These are phyloP conservation scores for Neotragus pygmaeus DNA, from an alignment of 2,113 vertebrate species.

Conservation along the genomic window DNA sequence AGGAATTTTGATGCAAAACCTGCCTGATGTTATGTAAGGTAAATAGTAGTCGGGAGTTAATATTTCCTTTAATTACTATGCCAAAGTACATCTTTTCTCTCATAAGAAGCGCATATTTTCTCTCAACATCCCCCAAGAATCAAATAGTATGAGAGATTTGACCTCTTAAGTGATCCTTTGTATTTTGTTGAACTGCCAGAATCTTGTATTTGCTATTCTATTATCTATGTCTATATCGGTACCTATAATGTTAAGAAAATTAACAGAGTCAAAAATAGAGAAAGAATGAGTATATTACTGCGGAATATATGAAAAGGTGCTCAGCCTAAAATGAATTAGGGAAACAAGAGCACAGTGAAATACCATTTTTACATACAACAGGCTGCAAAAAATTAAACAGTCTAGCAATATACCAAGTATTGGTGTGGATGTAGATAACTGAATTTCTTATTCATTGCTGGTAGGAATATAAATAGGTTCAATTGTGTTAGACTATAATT, in stretches of 20 bases:
- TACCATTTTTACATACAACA: background rate
- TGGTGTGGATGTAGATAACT: background rate
- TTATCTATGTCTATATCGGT: background rate
- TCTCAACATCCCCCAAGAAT: background rate
- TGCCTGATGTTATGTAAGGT: background rate
- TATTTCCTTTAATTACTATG: background rate
- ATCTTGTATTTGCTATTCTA: background rate
- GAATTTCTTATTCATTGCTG: background rate
- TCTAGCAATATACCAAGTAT: background rate
- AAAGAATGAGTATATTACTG: background rate
- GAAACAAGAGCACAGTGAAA: background rate
- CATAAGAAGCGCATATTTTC: background rate
- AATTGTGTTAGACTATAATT: background rate
- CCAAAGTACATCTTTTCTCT: background rate
- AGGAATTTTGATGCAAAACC: background rate
- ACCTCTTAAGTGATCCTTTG: background rate
- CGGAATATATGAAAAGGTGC: background rate
- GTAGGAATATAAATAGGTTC: background rate
- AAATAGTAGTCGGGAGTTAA: background rate
- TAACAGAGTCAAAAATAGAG: background rate
- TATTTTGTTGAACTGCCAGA: background rate
- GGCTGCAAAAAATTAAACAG: background rate
- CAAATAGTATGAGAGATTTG: background rate
- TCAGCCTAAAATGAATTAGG: background rate
- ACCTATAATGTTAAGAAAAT: background rate